A percentile compares a stretch with the other conserved stretches of the same genome.
Evolutionary conservation across 2,797 vertebrate genomes (phyloP).

Genomic region (Taeniopygia guttata): DNA sequence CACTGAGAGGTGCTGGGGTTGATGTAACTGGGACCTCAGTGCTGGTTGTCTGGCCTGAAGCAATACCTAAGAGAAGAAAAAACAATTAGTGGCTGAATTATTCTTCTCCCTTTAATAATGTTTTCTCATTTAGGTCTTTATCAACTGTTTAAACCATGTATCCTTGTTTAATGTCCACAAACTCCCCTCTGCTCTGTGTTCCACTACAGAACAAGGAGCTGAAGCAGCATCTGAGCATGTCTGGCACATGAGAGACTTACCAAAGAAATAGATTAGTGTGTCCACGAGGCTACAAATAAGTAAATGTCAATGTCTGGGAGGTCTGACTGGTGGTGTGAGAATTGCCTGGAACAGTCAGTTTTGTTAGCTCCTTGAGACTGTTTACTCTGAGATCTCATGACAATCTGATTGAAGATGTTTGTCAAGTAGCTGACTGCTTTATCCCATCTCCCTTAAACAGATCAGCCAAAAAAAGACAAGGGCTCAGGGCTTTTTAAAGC

Average conservation of each 20-base stretch:
- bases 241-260: neutral
- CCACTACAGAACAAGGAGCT: neutral
- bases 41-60: constrained; percentile 26
- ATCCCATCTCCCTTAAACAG: neutral
- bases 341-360: neutral
- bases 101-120: neutral
- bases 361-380: neutral
- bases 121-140: neutral
- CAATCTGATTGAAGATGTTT: neutral
- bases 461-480: neutral
- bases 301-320: neutral
- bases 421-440: neutral
- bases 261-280: neutral
- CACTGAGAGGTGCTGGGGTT: neutral
- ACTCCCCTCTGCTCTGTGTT: neutral
- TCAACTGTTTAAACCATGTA: neutral
- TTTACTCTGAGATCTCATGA: neutral
- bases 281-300: neutral
- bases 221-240: neutral
- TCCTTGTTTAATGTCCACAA: neutral
- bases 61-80: constrained; percentile 19
- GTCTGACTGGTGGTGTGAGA: neutral
- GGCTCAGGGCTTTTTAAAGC: neutral
- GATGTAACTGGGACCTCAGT: fast-evolving
- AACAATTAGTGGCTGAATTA: neutral